Percentiles rank a stretch among this genome's conserved stretches.
Conservation (phyloP, 2,797 vertebrate genomes). For the Notolepis coatsorum region DNA sequence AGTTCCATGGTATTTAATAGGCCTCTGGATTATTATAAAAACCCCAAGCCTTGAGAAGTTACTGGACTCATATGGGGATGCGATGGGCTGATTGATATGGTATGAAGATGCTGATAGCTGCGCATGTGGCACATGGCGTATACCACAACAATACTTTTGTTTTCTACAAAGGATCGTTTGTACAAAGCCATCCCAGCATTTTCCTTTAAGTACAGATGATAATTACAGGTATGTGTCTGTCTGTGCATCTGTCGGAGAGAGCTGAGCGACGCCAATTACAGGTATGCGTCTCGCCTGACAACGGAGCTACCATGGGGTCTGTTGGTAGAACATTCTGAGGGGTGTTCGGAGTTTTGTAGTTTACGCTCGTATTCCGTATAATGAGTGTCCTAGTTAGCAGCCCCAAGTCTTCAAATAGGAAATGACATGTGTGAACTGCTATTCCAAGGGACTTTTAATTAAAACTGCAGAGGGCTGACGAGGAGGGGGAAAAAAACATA, state of each 20-base stretch:
- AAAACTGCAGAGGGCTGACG: slow-evolving; percentile 80
- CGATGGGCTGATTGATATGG: neutral
- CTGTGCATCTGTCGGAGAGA: slow-evolving; percentile 25
- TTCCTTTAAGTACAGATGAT: slow-evolving; percentile 35
- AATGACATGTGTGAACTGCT: slow-evolving; percentile 80
- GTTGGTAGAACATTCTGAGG: slow-evolving; percentile 51
- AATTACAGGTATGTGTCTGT: slow-evolving; percentile 31
- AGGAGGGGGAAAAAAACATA: slow-evolving; percentile 55
- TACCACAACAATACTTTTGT: slow-evolving; percentile 41
- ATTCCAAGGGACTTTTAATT: slow-evolving; percentile 84
- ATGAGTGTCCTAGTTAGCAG: slow-evolving; percentile 80
- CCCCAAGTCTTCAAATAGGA: slow-evolving; percentile 75
- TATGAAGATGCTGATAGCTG: slow-evolving; percentile 31
- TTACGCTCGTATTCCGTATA: slow-evolving; percentile 70
- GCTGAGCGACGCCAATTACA: slow-evolving; percentile 62
- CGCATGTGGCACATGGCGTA: slow-evolving; percentile 15
- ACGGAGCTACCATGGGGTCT: slow-evolving; percentile 50
- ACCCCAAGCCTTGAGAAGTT: slow-evolving; percentile 2
- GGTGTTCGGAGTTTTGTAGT: slow-evolving; percentile 50
- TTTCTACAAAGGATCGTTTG: slow-evolving; percentile 26
- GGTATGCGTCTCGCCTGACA: slow-evolving; percentile 53
- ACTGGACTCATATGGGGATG: slow-evolving; percentile 8
- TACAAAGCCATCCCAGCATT: slow-evolving; percentile 44
- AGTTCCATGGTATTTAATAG: slow-evolving; percentile 22
- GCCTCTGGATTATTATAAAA: slow-evolving; percentile 19